phyloP scores from a whole-genome alignment of 2,888 invertebrate genomes.

The Linnaemya tessellans region DNA sequence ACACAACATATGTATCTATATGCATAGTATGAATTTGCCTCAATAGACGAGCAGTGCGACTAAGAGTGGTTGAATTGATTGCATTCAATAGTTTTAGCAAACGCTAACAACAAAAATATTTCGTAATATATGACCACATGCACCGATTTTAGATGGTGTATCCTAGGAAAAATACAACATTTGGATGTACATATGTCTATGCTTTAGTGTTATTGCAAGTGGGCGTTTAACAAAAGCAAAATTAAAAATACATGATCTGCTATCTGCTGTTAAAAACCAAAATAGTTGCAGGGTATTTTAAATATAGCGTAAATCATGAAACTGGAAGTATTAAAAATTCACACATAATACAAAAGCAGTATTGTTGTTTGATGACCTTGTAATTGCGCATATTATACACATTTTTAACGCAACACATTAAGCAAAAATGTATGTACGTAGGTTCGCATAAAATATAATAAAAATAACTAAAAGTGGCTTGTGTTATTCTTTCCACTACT shows the following conservation, averaged over 20 bases:
- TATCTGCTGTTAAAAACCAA: constrained; percentile 26
- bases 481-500: constrained; percentile 43
- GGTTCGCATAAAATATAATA: constrained; percentile 6
- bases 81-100: background rate
- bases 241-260: constrained; percentile 17
- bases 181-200: constrained; percentile 8
- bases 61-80: constrained; percentile 27
- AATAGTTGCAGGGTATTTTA: constrained; percentile 34
- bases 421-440: constrained; percentile 18
- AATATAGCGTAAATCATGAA: background rate
- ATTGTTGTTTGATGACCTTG: constrained; percentile 67
- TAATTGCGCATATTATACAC: constrained; percentile 60
- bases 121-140: constrained; percentile 60
- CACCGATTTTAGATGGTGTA: constrained; percentile 47
- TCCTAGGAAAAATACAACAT: constrained; percentile 18
- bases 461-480: constrained; percentile 35
- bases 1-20: constrained; percentile 20
- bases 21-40: constrained; percentile 28
- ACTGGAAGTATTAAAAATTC: constrained; percentile 19
- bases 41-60: constrained; percentile 38
- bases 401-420: constrained; percentile 42
- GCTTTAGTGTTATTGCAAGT: constrained; percentile 55
- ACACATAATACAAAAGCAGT: constrained; percentile 30
- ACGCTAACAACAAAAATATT: constrained; percentile 6
- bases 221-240: constrained; percentile 55